phyloP scores from a whole-genome alignment of 2,113 vertebrate species.

The Anhinga anhinga region DNA sequence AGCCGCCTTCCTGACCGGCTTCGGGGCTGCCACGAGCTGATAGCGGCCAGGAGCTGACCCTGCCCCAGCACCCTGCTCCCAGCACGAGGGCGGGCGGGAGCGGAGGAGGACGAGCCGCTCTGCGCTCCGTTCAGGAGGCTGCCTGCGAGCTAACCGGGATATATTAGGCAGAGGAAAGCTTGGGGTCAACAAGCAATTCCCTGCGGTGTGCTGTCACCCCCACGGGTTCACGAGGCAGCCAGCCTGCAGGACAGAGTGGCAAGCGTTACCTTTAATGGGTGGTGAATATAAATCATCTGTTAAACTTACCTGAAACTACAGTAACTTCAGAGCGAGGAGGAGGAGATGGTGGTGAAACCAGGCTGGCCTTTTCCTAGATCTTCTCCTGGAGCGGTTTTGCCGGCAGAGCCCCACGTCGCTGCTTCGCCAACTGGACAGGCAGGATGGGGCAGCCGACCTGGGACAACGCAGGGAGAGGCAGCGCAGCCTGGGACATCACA shows the following conservation, averaged over 20 bases:
- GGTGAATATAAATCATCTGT: not conserved
- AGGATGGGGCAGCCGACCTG: not conserved
- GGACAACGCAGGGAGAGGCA: accelerated
- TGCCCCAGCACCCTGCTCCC: not conserved
- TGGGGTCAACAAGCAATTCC: not conserved
- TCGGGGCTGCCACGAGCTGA: not conserved
- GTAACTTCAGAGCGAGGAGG: not conserved
- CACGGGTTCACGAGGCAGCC: not conserved
- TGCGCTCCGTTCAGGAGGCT: accelerated
- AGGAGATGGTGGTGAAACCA: not conserved
- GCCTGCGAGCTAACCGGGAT: not conserved
- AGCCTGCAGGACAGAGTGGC: not conserved
- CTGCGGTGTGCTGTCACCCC: not conserved
- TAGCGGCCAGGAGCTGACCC: accelerated
- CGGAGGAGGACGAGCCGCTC: not conserved
- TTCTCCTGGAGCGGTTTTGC: not conserved
- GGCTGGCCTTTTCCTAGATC: not conserved
- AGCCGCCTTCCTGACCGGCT: not conserved
- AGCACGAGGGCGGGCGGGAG: accelerated
- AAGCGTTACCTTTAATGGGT: not conserved
- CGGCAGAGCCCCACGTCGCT: not conserved
- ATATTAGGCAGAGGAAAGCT: not conserved
- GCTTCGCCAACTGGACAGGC: accelerated
- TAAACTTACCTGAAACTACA: not conserved
- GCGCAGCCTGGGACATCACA: accelerated